These are phyloP conservation scores for Calephelis perditalis DNA, from an alignment of 2,888 invertebrate genomes.

Conservation along the genomic window DNA sequence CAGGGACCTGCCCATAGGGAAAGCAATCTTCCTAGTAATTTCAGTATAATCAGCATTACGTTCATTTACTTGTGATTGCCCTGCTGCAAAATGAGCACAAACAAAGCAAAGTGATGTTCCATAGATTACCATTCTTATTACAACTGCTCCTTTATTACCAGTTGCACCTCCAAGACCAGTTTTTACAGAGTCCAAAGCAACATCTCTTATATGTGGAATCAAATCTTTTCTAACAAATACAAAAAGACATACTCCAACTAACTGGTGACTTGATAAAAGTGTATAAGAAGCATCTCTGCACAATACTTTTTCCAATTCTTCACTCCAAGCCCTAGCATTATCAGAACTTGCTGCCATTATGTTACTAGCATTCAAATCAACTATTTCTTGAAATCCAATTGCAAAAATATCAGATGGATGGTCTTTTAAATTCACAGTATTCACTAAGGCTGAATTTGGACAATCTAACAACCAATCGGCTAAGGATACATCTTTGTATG, in stretches of 20 bases:
- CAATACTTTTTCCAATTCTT: conserved; percentile 94
- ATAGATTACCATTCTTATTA: conserved; percentile 93
- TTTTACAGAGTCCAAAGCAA: conserved; percentile 97
- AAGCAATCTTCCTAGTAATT: conserved; percentile 93
- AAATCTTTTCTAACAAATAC: conserved; percentile 94
- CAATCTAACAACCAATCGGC: conserved; percentile 95
- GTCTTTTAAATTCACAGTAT: conserved; percentile 66
- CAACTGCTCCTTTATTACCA: conserved; percentile 97
- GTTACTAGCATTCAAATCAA: conserved; percentile 98
- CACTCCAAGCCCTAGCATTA: conserved; percentile 96
- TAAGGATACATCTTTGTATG: conserved; percentile 91
- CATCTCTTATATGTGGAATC: conserved; percentile 93
- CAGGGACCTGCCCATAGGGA: conserved; percentile 94
- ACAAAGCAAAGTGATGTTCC: conserved; percentile 98
- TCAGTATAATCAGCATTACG: conserved; percentile 98
- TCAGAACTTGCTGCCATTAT: conserved; percentile 96
- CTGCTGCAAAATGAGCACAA: conserved; percentile 99
- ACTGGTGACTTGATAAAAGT: conserved; percentile 93
- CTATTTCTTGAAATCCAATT: conserved; percentile 99
- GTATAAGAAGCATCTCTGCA: conserved; percentile 93
- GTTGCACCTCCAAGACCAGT: conserved; percentile 99
- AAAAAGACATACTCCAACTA: conserved; percentile 98
- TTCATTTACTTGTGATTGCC: conserved; percentile 96
- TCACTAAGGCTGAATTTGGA: conserved; percentile 74
- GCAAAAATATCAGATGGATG: conserved; percentile 95